Evolutionary conservation across 2,888 invertebrate species (phyloP).

Genomic region (Athripsodes cinereus): DNA sequence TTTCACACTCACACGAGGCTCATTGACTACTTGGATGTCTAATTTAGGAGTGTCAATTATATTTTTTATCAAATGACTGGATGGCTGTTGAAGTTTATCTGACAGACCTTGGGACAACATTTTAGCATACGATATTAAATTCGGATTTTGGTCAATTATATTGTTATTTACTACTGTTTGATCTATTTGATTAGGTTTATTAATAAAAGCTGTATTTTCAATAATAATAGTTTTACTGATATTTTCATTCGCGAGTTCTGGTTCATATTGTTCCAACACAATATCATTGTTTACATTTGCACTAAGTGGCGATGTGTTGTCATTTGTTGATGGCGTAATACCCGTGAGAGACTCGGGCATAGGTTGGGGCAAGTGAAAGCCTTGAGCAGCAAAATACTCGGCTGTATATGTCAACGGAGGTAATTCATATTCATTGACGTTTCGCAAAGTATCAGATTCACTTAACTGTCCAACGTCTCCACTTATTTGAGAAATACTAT

Average conservation of each 20-base stretch:
- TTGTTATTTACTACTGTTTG: not conserved
- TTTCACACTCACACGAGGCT: conserved; percentile 32
- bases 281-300: not conserved
- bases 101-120: conserved; percentile 61
- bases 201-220: not conserved
- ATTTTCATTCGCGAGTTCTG: not conserved
- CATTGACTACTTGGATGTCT: conserved; percentile 13
- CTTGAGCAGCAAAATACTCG: conserved; percentile 33
- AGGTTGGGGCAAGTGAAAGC: conserved; percentile 31
- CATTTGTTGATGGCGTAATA: not conserved
- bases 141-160: not conserved
- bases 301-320: not conserved
- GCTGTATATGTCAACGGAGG: conserved; percentile 30
- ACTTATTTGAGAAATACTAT: not conserved
- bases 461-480: conserved; percentile 1
- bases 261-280: not conserved
- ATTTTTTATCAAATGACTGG: conserved; percentile 39
- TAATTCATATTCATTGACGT: conserved; percentile 23
- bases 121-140: conserved; percentile 60
- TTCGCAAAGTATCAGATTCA: conserved; percentile 19
- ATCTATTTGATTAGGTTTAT: not conserved
- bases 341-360: conserved; percentile 25
- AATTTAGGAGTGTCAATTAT: conserved; percentile 2
- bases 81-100: conserved; percentile 47
- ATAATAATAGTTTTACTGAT: not conserved